Percentiles rank a stretch among this genome's conserved stretches.
phyloP scores from a whole-genome alignment of 2,888 invertebrate species.

The Hydrotaea diabolus region DNA sequence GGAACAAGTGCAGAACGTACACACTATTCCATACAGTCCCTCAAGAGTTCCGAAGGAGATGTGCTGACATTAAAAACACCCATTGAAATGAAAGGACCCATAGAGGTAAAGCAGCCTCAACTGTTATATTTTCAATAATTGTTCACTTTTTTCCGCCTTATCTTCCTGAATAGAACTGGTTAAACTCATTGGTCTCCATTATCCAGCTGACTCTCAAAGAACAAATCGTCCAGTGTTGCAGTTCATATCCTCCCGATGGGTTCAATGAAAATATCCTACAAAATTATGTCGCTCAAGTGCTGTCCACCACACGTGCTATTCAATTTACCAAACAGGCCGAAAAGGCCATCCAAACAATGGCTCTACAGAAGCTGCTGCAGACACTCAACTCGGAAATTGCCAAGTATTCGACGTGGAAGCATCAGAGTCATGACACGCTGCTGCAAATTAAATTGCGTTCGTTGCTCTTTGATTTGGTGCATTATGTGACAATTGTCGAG shows the following conservation, averaged over 20 bases:
- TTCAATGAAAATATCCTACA: slow-evolving; percentile 81
- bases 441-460: slow-evolving; percentile 94
- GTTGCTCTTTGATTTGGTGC: slow-evolving; percentile 95
- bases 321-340: slow-evolving; percentile 93
- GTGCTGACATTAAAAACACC: slow-evolving; percentile 73
- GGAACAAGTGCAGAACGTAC: slow-evolving; percentile 58
- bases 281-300: slow-evolving; percentile 85
- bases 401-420: slow-evolving; percentile 75
- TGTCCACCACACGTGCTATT: slow-evolving; percentile 92
- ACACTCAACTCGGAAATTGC: slow-evolving; percentile 81
- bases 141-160: not conserved
- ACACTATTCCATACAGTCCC: slow-evolving; percentile 79
- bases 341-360: slow-evolving; percentile 87
- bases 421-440: slow-evolving; percentile 81
- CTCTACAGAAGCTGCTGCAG: slow-evolving; percentile 82
- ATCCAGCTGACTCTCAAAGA: slow-evolving; percentile 90
- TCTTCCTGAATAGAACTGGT: slow-evolving; percentile 73
- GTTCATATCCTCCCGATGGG: slow-evolving; percentile 75
- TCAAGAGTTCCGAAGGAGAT: slow-evolving; percentile 82
- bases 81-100: slow-evolving; percentile 78
- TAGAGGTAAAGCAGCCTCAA: slow-evolving; percentile 73
- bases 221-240: slow-evolving; percentile 84
- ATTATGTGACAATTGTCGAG: slow-evolving; percentile 92
- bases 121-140: not conserved
- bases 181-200: slow-evolving; percentile 87